Evolutionary conservation across 2,888 invertebrate genomes (phyloP).

Genomic region (Ommatoiulus sabulosus): DNA sequence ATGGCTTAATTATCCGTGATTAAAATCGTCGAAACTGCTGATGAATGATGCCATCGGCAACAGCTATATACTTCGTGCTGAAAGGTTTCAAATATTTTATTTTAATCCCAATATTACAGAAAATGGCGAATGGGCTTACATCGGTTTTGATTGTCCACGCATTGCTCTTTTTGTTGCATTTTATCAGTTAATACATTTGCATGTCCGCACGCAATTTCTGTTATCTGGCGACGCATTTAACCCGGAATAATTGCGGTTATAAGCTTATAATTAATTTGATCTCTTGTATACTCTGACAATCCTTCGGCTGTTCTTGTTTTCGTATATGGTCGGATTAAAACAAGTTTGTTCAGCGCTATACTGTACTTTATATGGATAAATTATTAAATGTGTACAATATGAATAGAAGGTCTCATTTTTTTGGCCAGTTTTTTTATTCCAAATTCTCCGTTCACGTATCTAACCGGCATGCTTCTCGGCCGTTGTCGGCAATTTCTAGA

Average conservation of each 20-base stretch:
- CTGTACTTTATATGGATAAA: conserved; percentile 13
- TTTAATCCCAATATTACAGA: background rate
- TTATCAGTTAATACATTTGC: background rate
- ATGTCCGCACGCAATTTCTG: background rate
- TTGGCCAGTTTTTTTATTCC: background rate
- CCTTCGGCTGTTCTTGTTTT: background rate
- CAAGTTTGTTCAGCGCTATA: background rate
- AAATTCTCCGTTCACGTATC: background rate
- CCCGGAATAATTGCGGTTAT: background rate
- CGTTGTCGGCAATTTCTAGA: conserved; percentile 45
- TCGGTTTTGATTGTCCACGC: background rate
- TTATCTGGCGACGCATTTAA: background rate
- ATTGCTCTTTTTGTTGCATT: background rate
- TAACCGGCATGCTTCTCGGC: background rate
- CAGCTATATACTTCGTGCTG: background rate
- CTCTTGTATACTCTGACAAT: background rate
- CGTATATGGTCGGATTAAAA: background rate
- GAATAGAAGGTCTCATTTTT: background rate
- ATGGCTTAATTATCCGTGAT: conserved; percentile 16
- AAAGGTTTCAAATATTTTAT: background rate
- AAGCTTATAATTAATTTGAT: conserved; percentile 25
- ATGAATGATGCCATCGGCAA: conserved; percentile 14
- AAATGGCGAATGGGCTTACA: background rate
- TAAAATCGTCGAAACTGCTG: background rate
- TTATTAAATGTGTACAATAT: conserved; percentile 11